A percentile compares a stretch with the other conserved stretches of the same genome.
Evolutionary conservation across 2,797 vertebrate genomes (phyloP).

Genomic region (Chaunax sp.): DNA sequence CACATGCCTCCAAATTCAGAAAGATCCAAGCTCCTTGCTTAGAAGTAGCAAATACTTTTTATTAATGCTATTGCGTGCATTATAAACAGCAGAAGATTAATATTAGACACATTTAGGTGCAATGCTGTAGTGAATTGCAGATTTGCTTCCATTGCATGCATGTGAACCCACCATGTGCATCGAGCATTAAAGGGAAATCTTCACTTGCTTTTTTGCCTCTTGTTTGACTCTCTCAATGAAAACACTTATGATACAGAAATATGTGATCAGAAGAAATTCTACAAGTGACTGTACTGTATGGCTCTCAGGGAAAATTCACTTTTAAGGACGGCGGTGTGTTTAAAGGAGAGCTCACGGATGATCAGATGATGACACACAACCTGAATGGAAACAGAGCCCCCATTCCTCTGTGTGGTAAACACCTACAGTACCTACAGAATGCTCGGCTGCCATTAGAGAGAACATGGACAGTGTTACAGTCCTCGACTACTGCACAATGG

Average conservation of each 20-base stretch:
- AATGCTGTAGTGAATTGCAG: too few relatives aligned
- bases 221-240: background rate
- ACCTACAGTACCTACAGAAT: background rate
- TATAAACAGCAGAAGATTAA: too few relatives aligned
- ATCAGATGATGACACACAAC: constrained; percentile 70
- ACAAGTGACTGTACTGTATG: background rate
- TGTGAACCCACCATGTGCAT: background rate
- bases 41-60: background rate
- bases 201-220: background rate
- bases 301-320: constrained; percentile 84
- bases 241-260: background rate
- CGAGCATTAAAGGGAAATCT: background rate
- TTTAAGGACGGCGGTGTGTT: constrained; percentile 84
- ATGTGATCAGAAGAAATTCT: background rate
- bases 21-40: background rate
- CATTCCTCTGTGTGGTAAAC: constrained; percentile 73
- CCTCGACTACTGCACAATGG: too few relatives aligned
- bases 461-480: background rate
- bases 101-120: too few relatives aligned
- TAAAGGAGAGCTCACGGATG: constrained; percentile 83
- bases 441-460: background rate
- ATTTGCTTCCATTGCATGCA: background rate
- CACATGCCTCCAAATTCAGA: too few relatives aligned
- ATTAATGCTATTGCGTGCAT: too few relatives aligned
- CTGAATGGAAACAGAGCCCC: constrained; percentile 32